These are phyloP conservation scores for Eumerus sabulonum DNA, from an alignment of 2,888 invertebrate genomes.

Conservation along the genomic window DNA sequence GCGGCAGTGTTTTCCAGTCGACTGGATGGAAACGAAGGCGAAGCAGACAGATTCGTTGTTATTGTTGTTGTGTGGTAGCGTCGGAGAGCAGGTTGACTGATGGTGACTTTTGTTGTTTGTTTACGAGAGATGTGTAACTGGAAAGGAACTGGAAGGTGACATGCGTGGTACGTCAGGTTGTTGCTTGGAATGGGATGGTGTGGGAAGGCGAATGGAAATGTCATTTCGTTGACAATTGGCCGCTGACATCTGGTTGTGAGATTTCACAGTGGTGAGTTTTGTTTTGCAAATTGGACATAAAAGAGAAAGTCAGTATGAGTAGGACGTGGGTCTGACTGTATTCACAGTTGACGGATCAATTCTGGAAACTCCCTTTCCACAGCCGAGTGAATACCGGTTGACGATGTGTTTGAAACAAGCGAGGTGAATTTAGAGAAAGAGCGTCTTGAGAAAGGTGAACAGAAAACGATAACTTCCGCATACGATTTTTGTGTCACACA, in stretches of 20 bases:
- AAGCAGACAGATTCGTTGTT: not conserved
- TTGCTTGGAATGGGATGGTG: slow-evolving; percentile 11
- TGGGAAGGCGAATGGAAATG: slow-evolving; percentile 21
- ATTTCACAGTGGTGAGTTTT: slow-evolving; percentile 30
- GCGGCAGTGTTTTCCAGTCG: slow-evolving; percentile 48
- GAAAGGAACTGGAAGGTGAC: slow-evolving; percentile 45
- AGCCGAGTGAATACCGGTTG: too few species aligned
- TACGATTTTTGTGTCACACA: too few species aligned
- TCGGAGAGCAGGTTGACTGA: slow-evolving; percentile 42
- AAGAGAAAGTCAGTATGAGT: too few species aligned
- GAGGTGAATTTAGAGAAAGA: too few species aligned
- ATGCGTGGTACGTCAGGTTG: slow-evolving; percentile 26
- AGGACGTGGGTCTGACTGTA: too few species aligned
- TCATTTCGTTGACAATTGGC: slow-evolving; percentile 23
- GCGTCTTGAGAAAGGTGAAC: too few species aligned
- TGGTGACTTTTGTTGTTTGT: slow-evolving; percentile 59
- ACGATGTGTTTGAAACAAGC: too few species aligned
- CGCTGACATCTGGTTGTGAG: slow-evolving; percentile 53
- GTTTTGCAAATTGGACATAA: too few species aligned
- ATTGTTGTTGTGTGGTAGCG: slow-evolving; percentile 29
- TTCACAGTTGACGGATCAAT: too few species aligned
- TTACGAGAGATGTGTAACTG: slow-evolving; percentile 57
- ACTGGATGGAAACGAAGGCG: slow-evolving; percentile 44
- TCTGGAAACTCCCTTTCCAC: too few species aligned
- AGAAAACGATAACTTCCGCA: too few species aligned